These are phyloP conservation scores for Chlamydotis undulata DNA, from an alignment of 2,113 vertebrate genomes.

Conservation along the genomic window DNA sequence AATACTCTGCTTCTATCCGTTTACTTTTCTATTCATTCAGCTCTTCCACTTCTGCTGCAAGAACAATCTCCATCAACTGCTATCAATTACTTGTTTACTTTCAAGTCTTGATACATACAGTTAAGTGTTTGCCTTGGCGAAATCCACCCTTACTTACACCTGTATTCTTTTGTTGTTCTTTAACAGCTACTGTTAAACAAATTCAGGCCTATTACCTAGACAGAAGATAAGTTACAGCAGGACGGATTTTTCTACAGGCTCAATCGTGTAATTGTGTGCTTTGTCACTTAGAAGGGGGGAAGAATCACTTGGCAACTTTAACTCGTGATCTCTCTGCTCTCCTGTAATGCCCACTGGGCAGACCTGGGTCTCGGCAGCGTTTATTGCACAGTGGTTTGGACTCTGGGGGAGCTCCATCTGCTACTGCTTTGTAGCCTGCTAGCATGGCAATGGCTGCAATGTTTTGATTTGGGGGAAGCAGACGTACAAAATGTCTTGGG, in stretches of 20 bases:
- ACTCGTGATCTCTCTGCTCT: accelerated
- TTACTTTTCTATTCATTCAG: not conserved
- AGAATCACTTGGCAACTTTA: not conserved
- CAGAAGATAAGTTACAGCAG: not conserved
- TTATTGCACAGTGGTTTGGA: not conserved
- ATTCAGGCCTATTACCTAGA: not conserved
- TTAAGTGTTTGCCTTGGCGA: not conserved
- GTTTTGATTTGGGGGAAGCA: not conserved
- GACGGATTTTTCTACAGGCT: not conserved
- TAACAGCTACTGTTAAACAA: not conserved
- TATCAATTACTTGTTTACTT: not conserved
- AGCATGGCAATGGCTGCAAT: accelerated
- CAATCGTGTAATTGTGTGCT: not conserved
- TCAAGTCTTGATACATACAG: not conserved
- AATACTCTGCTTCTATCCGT: not conserved
- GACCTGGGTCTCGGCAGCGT: not conserved
- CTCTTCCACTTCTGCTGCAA: not conserved
- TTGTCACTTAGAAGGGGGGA: not conserved
- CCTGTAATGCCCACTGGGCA: not conserved
- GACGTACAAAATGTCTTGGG: not conserved
- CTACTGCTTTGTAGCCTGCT: not conserved
- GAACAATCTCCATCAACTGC: not conserved
- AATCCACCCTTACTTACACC: not conserved
- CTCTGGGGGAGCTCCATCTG: not conserved
- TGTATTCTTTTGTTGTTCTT: not conserved